Conservation (phyloP, 2,113 vertebrate species). For the Nothocercus julius region DNA sequence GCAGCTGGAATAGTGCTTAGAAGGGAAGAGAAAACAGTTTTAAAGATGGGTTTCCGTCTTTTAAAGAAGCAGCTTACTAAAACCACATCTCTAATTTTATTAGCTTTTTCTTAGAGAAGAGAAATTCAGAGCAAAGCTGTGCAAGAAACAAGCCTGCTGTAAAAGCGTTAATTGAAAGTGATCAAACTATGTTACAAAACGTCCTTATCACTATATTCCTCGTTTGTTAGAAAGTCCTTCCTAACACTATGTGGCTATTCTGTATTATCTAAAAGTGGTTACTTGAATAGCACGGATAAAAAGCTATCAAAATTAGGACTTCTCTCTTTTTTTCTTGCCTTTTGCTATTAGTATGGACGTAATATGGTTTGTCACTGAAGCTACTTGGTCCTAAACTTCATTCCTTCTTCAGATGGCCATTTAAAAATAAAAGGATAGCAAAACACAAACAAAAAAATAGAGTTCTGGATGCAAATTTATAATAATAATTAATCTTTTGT, state of each 20-base stretch:
- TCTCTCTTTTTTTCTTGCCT: neutral
- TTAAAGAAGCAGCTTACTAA: neutral
- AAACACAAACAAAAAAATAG: neutral
- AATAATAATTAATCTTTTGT: neutral
- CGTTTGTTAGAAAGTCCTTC: neutral
- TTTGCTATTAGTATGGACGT: neutral
- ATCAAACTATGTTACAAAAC: neutral
- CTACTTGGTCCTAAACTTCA: neutral
- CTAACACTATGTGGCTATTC: neutral
- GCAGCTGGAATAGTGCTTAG: constrained; percentile 50
- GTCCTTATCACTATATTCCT: neutral
- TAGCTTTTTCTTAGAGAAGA: neutral
- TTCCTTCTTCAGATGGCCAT: neutral
- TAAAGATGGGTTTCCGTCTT: constrained; percentile 5
- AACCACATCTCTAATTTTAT: neutral
- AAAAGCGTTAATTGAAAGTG: neutral
- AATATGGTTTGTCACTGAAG: neutral
- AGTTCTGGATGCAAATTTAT: neutral
- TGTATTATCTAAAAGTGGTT: neutral
- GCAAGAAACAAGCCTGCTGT: neutral
- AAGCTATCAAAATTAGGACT: neutral
- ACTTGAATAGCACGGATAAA: neutral
- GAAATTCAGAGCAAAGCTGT: neutral
- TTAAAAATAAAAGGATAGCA: neutral
- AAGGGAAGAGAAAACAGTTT: constrained; percentile 18